Percentiles rank a stretch among this genome's conserved stretches.
These are phyloP conservation scores for Rattus rattus DNA, from an alignment of 2,113 vertebrate genomes.

Conservation along the genomic window DNA sequence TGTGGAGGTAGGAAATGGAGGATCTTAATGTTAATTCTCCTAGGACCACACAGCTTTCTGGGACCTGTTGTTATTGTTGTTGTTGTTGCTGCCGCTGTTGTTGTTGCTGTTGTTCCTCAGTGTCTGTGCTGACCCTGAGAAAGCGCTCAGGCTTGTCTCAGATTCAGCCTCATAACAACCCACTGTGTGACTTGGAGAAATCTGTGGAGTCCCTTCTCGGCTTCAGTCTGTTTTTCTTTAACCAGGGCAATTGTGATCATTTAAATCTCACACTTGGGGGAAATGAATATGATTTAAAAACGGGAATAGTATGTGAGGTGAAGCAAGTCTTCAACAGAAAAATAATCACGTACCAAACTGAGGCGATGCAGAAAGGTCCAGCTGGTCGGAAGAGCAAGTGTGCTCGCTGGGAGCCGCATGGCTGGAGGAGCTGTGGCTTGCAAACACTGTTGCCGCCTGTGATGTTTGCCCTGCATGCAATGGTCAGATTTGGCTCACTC, in stretches of 20 bases:
- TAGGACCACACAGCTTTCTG: neutral
- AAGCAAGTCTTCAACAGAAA: neutral
- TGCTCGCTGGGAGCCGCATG: fast-evolving
- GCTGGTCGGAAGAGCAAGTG: neutral
- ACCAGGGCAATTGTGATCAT: neutral
- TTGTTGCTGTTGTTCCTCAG: neutral
- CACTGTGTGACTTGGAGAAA: neutral
- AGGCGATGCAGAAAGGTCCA: neutral
- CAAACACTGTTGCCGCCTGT: neutral
- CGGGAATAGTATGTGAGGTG: neutral
- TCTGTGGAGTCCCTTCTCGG: neutral
- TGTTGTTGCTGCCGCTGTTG: neutral
- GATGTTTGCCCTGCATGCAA: neutral
- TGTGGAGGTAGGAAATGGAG: neutral
- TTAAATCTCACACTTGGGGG: neutral
- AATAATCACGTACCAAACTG: neutral
- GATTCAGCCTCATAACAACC: neutral
- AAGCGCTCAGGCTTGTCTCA: neutral
- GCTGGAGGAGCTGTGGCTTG: neutral
- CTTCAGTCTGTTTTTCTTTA: neutral
- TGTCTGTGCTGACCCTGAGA: neutral
- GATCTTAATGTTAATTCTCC: neutral
- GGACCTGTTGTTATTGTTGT: neutral
- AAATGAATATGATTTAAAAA: neutral
- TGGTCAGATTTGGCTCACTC: neutral